These are phyloP conservation scores for Lerema accius DNA, from an alignment of 1,140 invertebrate species.

Conservation along the genomic window DNA sequence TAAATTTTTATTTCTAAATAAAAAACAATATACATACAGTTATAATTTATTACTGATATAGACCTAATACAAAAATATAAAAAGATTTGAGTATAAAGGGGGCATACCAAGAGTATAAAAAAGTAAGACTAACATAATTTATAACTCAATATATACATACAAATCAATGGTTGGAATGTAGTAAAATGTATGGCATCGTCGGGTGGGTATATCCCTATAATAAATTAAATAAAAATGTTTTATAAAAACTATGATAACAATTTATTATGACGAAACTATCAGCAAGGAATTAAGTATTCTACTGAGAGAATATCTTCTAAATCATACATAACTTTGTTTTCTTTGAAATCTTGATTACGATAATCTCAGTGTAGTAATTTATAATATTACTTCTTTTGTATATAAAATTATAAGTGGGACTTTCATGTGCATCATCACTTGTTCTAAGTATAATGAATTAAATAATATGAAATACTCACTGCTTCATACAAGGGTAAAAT, in stretches of 20 bases:
- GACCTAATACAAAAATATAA: conserved; percentile 69
- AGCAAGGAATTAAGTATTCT: too few species aligned
- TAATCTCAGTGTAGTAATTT: background rate
- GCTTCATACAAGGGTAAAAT: too few species aligned
- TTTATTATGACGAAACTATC: too few species aligned
- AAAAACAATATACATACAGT: conserved; percentile 58
- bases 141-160: conserved; percentile 40
- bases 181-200: conserved; percentile 9
- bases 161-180: conserved; percentile 33
- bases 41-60: conserved; percentile 76
- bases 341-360: background rate
- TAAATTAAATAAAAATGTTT: conserved; percentile 4
- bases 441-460: too few species aligned
- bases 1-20: conserved; percentile 42
- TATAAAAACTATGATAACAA: too few species aligned
- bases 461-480: too few species aligned
- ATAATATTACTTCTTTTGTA: too few species aligned
- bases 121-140: conserved; percentile 37
- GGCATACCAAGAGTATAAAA: conserved; percentile 38
- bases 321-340: too few species aligned
- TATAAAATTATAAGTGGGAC: too few species aligned
- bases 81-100: conserved; percentile 69
- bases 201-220: background rate
- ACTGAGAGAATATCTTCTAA: too few species aligned
- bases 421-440: too few species aligned